Base-by-base conservation (phyloP, 2,113 vertebrate genomes). In the Gallinago undulata region DNA sequence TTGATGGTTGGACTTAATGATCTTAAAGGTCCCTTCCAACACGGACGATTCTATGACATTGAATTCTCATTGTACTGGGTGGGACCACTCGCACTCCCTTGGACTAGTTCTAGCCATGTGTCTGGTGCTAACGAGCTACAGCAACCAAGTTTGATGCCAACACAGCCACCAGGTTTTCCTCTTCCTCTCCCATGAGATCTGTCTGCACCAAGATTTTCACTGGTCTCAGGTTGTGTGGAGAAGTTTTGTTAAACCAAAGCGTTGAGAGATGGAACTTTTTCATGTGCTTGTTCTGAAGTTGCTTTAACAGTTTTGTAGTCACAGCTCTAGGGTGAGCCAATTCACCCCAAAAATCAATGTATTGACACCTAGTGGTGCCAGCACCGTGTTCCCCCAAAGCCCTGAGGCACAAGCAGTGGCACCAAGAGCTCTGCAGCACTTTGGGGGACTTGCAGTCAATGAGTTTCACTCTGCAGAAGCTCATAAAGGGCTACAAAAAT, bases 61-160 rank as follows among this genome's bases (percentile, higher is more conserved):
- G 39, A 30, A 31, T 41, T 87, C 80, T 70, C 41, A 25, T 43
- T 63, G 6, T 37, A 3, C 47, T 18, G 53, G 41, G 39, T 39
- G 19, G n/a, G n/a, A 51, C 23, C 28, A 11, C 24, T 4, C 4
- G 0, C 2, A 1, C 28, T 62, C n/a, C 55, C 30, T 10, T 30
- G 41, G 43, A 22, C 37, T 21, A 22, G 37, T 43, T 55, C 57
- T 31, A 16, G 7, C 51, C 0, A 0, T 9, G 30, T 33, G 47
- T 13, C 37, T 56, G 68, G 19, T 63, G 55, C 43, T 28, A 41
- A 30, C 1, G 4, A 8, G 7, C 11, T 5, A 1, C 10, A 35
- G 11, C 1, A 15, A 68, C 10, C 14, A n/a, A 30, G 51, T 9
- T 2, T 18, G 47, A 60, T 51, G 57, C 13, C 70, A 53, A 19